Percentiles rank a stretch among this genome's conserved stretches.
Conservation (phyloP, 1,140 invertebrate genomes). For the Pseudomyrmex cubaensis region DNA sequence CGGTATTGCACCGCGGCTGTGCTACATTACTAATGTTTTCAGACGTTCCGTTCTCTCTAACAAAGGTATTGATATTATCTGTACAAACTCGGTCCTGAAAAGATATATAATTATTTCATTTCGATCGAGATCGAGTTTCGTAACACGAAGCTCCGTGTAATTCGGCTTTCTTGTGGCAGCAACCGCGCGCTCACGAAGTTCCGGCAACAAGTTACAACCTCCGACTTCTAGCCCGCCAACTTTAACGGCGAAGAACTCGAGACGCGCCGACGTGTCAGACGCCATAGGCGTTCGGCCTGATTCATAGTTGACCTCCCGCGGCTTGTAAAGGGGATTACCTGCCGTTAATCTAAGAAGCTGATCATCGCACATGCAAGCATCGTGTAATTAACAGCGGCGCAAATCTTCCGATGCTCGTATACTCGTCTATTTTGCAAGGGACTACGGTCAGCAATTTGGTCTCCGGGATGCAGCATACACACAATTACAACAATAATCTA, state of each 20-base stretch:
- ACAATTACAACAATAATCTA: no score
- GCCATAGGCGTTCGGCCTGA: constrained; percentile 39
- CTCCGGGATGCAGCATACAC: neutral
- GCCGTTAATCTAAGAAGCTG: constrained; percentile 58
- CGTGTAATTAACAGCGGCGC: constrained; percentile 55
- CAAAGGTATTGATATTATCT: constrained; percentile 45
- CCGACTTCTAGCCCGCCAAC: constrained; percentile 47
- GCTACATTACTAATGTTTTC: neutral
- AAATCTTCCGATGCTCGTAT: constrained; percentile 34
- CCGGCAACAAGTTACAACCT: constrained; percentile 41
- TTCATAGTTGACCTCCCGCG: constrained; percentile 33
- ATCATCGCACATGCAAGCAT: constrained; percentile 46
- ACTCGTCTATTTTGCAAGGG: neutral
- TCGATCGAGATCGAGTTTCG: constrained; percentile 39
- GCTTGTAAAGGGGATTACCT: constrained; percentile 10
- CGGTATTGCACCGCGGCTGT: neutral
- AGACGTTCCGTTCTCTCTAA: no score
- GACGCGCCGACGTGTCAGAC: constrained; percentile 51
- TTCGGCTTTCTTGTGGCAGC: constrained; percentile 43
- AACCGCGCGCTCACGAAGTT: constrained; percentile 28
- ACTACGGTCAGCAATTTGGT: neutral
- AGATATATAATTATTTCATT: constrained; percentile 57
- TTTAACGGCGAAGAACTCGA: constrained; percentile 59
- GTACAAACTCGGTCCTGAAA: constrained; percentile 23
- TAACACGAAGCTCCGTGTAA: constrained; percentile 36